Evolutionary conservation across 2,113 vertebrate species (phyloP).

Genomic region (Prunella fulvescens): DNA sequence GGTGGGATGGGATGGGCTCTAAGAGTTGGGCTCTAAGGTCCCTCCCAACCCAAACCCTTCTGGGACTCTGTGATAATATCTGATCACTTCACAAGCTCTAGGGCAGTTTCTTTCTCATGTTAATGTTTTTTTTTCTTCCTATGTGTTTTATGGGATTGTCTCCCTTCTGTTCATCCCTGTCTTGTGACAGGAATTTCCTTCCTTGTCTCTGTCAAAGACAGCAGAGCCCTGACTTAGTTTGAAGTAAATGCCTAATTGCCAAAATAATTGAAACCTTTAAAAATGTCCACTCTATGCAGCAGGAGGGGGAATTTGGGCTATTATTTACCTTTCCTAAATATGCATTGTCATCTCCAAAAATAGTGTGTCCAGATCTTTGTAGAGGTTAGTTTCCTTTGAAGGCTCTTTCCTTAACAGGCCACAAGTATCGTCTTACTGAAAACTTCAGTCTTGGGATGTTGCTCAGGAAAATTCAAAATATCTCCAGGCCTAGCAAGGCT

Average conservation of each 20-base stretch:
- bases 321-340: background rate
- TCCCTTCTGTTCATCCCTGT: background rate
- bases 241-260: background rate
- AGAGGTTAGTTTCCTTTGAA: background rate
- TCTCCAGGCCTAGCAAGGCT: background rate
- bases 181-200: background rate
- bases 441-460: background rate
- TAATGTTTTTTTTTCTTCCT: background rate
- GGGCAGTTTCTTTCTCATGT: background rate
- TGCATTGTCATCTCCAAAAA: background rate
- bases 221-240: background rate
- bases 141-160: background rate
- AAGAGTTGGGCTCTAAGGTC: background rate
- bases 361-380: background rate
- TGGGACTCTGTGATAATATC: background rate
- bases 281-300: background rate
- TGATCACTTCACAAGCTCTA: background rate
- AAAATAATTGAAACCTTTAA: background rate
- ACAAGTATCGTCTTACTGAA: background rate
- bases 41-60: background rate
- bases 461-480: background rate
- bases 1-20: background rate
- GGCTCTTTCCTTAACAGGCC: background rate
- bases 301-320: background rate
- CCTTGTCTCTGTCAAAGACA: background rate